Evolutionary conservation across 2,888 invertebrate genomes (phyloP).

Genomic region (Phaedon cochleariae): DNA sequence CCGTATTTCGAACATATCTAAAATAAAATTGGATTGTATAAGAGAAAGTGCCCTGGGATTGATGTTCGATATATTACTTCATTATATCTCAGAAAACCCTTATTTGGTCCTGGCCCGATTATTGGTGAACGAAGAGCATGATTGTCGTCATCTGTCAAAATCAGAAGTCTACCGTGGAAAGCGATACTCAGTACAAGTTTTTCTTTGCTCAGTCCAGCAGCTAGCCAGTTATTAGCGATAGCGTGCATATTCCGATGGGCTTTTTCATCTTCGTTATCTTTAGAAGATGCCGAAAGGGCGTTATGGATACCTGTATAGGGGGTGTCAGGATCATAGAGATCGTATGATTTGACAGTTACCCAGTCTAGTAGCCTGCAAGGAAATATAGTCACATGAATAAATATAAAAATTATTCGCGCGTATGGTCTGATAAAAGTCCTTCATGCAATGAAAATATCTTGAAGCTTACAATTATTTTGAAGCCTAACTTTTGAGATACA

Average conservation of each 20-base stretch:
- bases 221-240: constrained; percentile 59
- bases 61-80: constrained; percentile 32
- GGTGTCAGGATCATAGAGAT: constrained; percentile 76
- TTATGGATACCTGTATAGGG: constrained; percentile 71
- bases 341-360: constrained; percentile 78
- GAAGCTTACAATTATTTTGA: too few species aligned
- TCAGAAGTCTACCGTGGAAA: constrained; percentile 75
- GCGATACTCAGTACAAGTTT: constrained; percentile 76
- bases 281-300: constrained; percentile 66
- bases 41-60: too few species aligned
- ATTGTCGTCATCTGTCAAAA: constrained; percentile 60
- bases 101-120: constrained; percentile 62
- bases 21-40: too few species aligned
- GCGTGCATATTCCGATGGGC: constrained; percentile 37
- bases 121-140: constrained; percentile 34
- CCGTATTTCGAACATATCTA: constrained; percentile 39
- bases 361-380: constrained; percentile 69
- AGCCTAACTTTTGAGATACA: too few species aligned
- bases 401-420: too few species aligned
- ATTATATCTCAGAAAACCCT: constrained; percentile 25
- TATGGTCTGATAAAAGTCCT: too few species aligned
- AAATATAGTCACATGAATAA: too few species aligned
- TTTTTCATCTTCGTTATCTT: constrained; percentile 39
- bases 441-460: too few species aligned
- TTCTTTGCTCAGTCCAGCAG: constrained; percentile 65